These are phyloP conservation scores for Prenolepis imparis DNA, from an alignment of 2,888 invertebrate species.

Conservation along the genomic window DNA sequence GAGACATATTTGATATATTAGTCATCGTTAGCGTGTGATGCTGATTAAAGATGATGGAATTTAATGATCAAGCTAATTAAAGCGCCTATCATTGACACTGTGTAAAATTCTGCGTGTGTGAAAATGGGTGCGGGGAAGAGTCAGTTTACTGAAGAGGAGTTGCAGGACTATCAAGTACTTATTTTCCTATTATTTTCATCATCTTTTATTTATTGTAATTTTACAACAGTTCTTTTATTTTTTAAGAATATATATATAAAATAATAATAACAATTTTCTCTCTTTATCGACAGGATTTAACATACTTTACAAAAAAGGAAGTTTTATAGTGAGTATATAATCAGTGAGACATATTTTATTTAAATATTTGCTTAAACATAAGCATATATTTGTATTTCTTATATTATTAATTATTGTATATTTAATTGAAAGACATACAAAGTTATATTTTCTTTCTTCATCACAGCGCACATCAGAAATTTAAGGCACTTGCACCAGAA, in stretches of 20 bases:
- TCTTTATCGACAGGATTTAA: conserved; percentile 91
- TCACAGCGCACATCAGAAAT: conserved; percentile 94
- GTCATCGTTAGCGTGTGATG: not conserved
- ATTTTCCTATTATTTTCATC: not conserved
- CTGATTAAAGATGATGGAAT: not conserved
- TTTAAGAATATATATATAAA: not conserved
- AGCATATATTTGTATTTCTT: conserved; percentile 31
- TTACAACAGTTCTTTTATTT: not conserved
- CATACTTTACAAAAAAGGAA: conserved; percentile 97
- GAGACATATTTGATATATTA: not conserved
- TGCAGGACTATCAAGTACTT: conserved; percentile 95
- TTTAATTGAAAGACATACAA: not conserved
- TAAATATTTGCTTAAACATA: not conserved
- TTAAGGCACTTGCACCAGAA: conserved; percentile 95
- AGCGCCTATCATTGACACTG: not conserved
- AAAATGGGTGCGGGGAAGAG: conserved; percentile 94
- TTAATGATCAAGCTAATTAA: conserved; percentile 9
- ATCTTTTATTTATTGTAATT: not conserved
- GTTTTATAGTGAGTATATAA: conserved; percentile 93
- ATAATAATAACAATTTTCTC: conserved; percentile 29
- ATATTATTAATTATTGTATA: conserved; percentile 20
- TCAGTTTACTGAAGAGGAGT: conserved; percentile 95
- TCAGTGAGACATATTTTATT: not conserved
- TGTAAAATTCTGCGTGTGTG: not conserved
- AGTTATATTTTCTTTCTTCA: conserved; percentile 9